These are phyloP conservation scores for Trilocha varians DNA, from an alignment of 2,888 invertebrate genomes.

Conservation along the genomic window DNA sequence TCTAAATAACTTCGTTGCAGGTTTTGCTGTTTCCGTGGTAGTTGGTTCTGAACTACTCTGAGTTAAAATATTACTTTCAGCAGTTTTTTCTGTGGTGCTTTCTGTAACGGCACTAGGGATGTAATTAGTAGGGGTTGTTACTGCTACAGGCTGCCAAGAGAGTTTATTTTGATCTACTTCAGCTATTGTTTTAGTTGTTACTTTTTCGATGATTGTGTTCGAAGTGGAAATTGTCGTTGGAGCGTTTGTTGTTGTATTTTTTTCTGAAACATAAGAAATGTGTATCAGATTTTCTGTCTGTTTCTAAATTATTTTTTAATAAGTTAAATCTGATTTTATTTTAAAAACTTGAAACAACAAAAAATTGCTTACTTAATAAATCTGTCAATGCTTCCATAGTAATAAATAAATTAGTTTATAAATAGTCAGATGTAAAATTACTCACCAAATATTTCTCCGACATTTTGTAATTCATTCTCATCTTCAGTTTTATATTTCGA, in stretches of 20 bases:
- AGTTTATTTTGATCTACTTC: conserved; percentile 45
- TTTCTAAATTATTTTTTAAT: conserved; percentile 1
- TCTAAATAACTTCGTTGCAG: conserved; percentile 26
- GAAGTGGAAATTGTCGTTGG: conserved; percentile 30
- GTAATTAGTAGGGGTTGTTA: conserved; percentile 23
- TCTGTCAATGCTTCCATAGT: too few species aligned
- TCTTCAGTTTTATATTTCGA: conserved; percentile 37
- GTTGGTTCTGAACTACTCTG: conserved; percentile 37
- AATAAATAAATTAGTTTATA: neutral
- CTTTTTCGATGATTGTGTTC: conserved; percentile 37
- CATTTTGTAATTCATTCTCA: conserved; percentile 63
- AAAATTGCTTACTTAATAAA: too few species aligned
- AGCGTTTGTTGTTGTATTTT: conserved; percentile 31
- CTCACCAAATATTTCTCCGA: conserved; percentile 53
- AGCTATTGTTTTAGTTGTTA: conserved; percentile 38
- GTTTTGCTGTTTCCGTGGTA: conserved; percentile 25
- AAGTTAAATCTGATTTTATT: neutral
- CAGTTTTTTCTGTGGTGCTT: conserved; percentile 42
- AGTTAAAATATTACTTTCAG: conserved; percentile 47
- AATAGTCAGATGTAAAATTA: conserved; percentile 3
- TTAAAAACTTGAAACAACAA: too few species aligned
- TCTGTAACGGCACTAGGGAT: conserved; percentile 26
- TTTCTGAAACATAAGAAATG: conserved; percentile 39
- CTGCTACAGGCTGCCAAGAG: conserved; percentile 36
- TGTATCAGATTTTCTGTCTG: neutral